Percentiles rank a stretch among this genome's conserved stretches.
Evolutionary conservation across 2,888 invertebrate species (phyloP).

Genomic region (Ophion obscuratus): DNA sequence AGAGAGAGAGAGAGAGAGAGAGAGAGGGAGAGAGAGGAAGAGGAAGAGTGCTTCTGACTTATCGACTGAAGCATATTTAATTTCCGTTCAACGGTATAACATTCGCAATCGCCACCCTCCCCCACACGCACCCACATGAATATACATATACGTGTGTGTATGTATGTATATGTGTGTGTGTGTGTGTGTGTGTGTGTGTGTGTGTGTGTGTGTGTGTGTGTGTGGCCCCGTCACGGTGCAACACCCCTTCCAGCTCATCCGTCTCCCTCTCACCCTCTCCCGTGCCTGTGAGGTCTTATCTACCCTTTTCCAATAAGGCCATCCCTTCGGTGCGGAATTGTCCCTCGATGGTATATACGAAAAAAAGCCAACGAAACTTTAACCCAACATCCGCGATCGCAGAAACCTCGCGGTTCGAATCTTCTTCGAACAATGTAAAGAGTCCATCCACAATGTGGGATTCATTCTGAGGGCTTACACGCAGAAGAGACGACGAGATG

Average conservation of each 20-base stretch:
- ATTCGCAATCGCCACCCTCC: constrained; percentile 37
- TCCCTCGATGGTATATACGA: constrained; percentile 72
- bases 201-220: too few relatives aligned
- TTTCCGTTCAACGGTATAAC: constrained; percentile 80
- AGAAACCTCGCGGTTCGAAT: neutral
- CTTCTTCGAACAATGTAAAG: too few relatives aligned
- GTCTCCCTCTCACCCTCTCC: constrained; percentile 24
- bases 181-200: constrained; percentile 49
- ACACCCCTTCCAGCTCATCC: constrained; percentile 24
- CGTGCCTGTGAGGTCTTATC: constrained; percentile 76
- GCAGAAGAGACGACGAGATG: too few relatives aligned
- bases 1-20: neutral
- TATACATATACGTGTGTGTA: constrained; percentile 60
- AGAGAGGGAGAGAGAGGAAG: neutral
- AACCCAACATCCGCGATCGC: constrained; percentile 3
- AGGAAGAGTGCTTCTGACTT: constrained; percentile 77
- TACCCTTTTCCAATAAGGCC: constrained; percentile 83
- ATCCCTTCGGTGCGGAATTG: constrained; percentile 79
- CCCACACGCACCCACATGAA: constrained; percentile 59
- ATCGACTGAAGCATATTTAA: constrained; percentile 84
- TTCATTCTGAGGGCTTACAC: too few relatives aligned
- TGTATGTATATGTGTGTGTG: too few relatives aligned
- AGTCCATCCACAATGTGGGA: too few relatives aligned
- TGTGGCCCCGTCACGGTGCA: constrained; percentile 43
- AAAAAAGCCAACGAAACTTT: constrained; percentile 20